Conservation (phyloP, 2,113 vertebrate genomes). For the Macroglossus sobrinus region DNA sequence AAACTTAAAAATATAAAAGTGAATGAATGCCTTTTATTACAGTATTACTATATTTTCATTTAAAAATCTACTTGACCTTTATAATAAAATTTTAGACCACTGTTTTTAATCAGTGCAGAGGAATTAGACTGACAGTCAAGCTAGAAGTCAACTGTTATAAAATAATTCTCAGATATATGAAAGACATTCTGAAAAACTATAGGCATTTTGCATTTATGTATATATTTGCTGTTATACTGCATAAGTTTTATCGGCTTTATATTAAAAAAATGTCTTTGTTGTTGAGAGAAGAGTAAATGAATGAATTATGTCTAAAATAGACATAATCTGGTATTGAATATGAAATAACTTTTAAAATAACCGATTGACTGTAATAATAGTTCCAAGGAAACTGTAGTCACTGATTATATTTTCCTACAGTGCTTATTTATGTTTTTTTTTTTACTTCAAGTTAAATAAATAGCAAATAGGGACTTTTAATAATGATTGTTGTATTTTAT, state of each 20-base stretch:
- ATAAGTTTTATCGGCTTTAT: neutral
- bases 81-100: neutral
- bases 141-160: neutral
- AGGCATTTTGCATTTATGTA: neutral
- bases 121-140: neutral
- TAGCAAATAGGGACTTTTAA: neutral
- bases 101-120: neutral
- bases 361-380: neutral
- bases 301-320: neutral
- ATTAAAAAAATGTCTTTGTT: neutral
- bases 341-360: constrained; percentile 13
- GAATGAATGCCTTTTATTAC: constrained; percentile 23
- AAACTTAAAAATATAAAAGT: constrained; percentile 4
- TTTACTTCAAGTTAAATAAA: neutral
- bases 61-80: neutral
- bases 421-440: neutral
- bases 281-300: neutral
- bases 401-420: neutral
- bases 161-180: neutral
- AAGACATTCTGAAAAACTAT: neutral
- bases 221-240: neutral
- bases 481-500: neutral
- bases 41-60: neutral
- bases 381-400: neutral
- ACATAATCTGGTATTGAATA: neutral